Evolutionary conservation across 1,140 invertebrate genomes (phyloP), one percentile per base, ranked within the genome.

Genomic region (Leptinotarsa defecta): DNA sequence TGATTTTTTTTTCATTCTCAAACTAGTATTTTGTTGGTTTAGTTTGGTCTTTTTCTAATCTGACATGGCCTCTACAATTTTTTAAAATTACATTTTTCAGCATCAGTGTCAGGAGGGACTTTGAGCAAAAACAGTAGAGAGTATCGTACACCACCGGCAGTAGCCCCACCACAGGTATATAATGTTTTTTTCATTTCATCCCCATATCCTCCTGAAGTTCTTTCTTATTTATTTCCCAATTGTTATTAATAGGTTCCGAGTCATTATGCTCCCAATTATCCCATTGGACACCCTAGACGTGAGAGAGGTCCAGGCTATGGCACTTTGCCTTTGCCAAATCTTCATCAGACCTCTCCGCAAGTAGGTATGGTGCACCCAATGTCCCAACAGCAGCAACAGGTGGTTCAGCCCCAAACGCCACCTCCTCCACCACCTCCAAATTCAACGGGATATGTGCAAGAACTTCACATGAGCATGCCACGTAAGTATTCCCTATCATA

Each of bases 181-280:
- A 13, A 65, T 57, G 13, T 57, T 15, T 43, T 15, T 43, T 34
- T 34, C 27, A 43, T 63, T 63, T 1, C n/a, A 13, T 63, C 11
- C 3, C 61, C 61, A 19, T 1, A 63, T 63, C 13, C 13, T 19
- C 13, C 2, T 63, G n/a, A 63, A 63, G 22, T 63, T 19, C 3
- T 34, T 34, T 34, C 34, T 62, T 62, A 20, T 62, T 62, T 62
- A 17, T 19, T 62, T 19, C 4, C 2, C 20, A 19, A 19, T 20
- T 62, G 17, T 62, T 62, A 20, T 62, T 13, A n/a, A 22, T 24
- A 71, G 61, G 94, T 98, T 69, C 96, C 96, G 4, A 95, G 94
- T 82, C 96, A 97, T 86, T 98, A 98, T 87, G 95, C 95, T 15
- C 95, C 96, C 8, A 97, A 97, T 87, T 97, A 96, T 88, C 95